Percentiles rank a stretch among this genome's conserved stretches.
These are phyloP conservation scores for Cladopsammia gracilis DNA, from an alignment of 64 coral and sea anemone species.

Conservation along the genomic window DNA sequence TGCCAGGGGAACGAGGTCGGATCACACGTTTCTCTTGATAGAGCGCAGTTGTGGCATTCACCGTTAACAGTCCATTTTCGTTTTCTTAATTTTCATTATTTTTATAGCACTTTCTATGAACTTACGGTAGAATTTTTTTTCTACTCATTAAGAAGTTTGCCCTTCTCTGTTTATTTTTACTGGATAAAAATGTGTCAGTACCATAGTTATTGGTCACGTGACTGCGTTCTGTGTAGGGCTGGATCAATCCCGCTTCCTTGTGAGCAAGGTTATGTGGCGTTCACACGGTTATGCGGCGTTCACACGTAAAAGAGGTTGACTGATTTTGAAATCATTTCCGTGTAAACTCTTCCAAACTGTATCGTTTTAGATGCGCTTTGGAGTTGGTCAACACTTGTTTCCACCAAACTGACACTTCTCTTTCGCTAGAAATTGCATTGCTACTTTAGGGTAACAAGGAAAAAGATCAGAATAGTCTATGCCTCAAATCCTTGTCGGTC, in stretches of 20 bases:
- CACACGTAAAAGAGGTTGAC: too few species aligned
- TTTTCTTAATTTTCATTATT: neutral
- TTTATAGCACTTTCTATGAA: constrained; percentile 4
- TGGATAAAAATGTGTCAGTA: neutral
- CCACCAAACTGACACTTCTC: too few species aligned
- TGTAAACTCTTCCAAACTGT: too few species aligned
- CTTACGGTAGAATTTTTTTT: neutral
- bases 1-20: too few species aligned
- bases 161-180: neutral
- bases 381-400: too few species aligned
- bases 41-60: neutral
- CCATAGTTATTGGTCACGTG: neutral
- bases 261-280: neutral
- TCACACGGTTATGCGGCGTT: neutral
- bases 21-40: neutral
- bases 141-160: neutral
- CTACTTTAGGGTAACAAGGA: too few species aligned
- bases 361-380: too few species aligned
- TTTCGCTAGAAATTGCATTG: too few species aligned
- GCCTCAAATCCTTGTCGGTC: too few species aligned
- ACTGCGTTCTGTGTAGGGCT: constrained; percentile 14
- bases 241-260: neutral
- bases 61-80: neutral
- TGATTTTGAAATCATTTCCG: too few species aligned
- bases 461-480: too few species aligned